Conservation (phyloP, 2,888 invertebrate genomes). For the Clepsis dumicolana region DNA sequence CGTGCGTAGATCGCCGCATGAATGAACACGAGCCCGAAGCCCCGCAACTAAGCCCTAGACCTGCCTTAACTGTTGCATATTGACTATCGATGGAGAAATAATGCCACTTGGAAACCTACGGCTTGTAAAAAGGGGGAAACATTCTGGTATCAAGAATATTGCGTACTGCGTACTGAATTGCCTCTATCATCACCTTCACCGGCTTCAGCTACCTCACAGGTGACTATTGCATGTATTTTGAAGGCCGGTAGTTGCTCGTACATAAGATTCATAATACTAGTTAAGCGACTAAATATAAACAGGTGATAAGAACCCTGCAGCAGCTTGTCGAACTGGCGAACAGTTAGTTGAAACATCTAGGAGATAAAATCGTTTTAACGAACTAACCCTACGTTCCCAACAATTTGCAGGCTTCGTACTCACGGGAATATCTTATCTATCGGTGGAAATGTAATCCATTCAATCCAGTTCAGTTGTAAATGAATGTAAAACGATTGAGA, state of each 20-base stretch:
- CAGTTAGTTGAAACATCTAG: background rate
- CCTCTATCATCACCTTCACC: too few relatives aligned
- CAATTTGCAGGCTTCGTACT: background rate
- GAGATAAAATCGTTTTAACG: background rate
- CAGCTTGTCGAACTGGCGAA: background rate
- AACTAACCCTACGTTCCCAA: background rate
- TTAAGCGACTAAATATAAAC: background rate
- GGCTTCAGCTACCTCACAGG: too few relatives aligned
- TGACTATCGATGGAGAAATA: conserved; percentile 8
- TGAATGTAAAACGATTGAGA: background rate
- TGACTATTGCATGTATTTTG: too few relatives aligned
- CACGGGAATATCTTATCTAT: background rate
- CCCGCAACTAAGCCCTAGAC: conserved; percentile 49
- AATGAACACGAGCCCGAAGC: conserved; percentile 52
- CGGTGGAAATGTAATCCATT: background rate
- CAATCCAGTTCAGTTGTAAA: background rate
- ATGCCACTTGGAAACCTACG: background rate
- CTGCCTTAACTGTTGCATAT: conserved; percentile 37
- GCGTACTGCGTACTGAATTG: too few relatives aligned
- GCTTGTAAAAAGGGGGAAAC: background rate
- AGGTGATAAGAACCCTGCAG: too few relatives aligned
- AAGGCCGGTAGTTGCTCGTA: too few relatives aligned
- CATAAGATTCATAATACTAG: background rate
- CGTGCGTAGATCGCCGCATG: conserved; percentile 54
- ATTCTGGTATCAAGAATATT: background rate